Evolutionary conservation across 2,888 invertebrate genomes (phyloP).

Genomic region (Cataglyphis cursor): DNA sequence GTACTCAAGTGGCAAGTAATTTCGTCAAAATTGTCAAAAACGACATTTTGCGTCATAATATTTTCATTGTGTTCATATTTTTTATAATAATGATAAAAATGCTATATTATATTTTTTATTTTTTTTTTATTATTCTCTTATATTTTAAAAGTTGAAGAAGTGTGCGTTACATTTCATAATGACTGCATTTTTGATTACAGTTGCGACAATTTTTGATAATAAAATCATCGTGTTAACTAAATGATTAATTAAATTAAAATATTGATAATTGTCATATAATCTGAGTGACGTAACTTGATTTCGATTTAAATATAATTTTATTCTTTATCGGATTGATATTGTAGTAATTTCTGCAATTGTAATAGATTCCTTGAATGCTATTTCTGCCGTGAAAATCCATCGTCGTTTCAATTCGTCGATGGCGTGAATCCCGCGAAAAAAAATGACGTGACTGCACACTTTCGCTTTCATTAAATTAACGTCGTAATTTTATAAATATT

Average conservation of each 20-base stretch:
- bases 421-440: neutral
- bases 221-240: neutral
- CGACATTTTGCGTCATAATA: neutral
- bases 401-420: neutral
- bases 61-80: neutral
- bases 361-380: neutral
- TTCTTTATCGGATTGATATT: neutral
- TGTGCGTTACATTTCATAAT: neutral
- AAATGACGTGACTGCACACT: neutral
- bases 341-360: neutral
- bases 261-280: neutral
- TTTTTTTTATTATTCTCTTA: neutral
- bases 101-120: neutral
- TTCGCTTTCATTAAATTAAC: slow-evolving; percentile 37
- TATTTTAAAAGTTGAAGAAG: neutral
- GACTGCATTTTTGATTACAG: neutral
- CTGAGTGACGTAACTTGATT: neutral
- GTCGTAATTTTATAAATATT: slow-evolving; percentile 33
- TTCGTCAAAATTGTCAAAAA: neutral
- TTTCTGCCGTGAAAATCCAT: neutral
- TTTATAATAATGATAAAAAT: neutral
- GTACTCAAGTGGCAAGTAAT: neutral
- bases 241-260: slow-evolving; percentile 1
- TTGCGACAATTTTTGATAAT: neutral
- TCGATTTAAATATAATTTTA: neutral